Base-by-base conservation (phyloP, 2,888 invertebrate species). In the Ophonus ardosiacus region DNA sequence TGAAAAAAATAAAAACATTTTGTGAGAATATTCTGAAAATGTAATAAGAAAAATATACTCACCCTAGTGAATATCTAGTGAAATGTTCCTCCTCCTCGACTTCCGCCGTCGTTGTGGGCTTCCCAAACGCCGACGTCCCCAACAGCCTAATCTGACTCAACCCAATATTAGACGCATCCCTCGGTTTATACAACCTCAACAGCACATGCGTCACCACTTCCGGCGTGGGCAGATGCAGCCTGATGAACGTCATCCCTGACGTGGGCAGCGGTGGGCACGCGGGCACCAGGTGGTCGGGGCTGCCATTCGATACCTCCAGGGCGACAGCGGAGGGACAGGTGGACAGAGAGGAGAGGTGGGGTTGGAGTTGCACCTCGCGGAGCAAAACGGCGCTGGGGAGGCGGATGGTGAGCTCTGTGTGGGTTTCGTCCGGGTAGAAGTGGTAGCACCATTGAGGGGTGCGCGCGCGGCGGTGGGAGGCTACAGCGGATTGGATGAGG, bases 391-490 rank as follows among this genome's bases (percentile, higher is more conserved):
- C 97, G 90, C 97, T 97, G 0, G 98, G 98, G 88, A 98, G 92
- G 21, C 95, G 94, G 80, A 98, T 93, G 5, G 96, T 96, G 65
- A 98, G 93, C 90, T 98, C 98, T 0, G 98, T 96, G 92, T 96
- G 97, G 57, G 96, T 96, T 91, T 98, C 97, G 88, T 95, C 95
- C 40, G 97, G 97, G 92, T 97, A 98, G 92, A 98, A 98, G 92
- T 98, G 97, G 92, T 98, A 98, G 40, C 97, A 96, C 98, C 98
- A 98, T n/a, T 98, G 96, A 4, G 98, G 96, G 0, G 97, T 96
- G 85, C 98, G 94, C 21, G 97, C 96, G 59, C 98, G 93, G 61
- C 97, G 93, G 89, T 97, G 96, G 2, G 97, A 96, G 0, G 97
- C 95, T 87, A 94, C 94, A 0, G 95, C 94, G 80, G 96, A 94